These are phyloP conservation scores for Amphimallon solstitiale DNA, from an alignment of 2,888 invertebrate genomes.

Conservation along the genomic window DNA sequence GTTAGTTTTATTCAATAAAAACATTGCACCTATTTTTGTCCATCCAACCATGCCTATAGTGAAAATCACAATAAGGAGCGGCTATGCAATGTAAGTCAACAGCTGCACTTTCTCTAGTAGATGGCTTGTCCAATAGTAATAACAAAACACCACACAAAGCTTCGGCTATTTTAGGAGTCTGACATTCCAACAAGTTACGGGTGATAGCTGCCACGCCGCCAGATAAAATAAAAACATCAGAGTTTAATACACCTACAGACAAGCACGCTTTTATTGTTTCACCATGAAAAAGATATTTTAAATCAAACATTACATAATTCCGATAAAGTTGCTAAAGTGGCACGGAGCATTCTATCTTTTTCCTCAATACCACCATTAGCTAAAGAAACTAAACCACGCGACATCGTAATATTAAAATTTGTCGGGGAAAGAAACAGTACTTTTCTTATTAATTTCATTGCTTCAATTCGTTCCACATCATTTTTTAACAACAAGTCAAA, in stretches of 20 bases:
- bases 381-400: conserved; percentile 84
- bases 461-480: conserved; percentile 93
- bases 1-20: not conserved
- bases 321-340: conserved; percentile 87
- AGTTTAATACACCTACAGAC: conserved; percentile 78
- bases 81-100: conserved; percentile 88
- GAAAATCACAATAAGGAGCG: conserved; percentile 94
- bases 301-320: conserved; percentile 77
- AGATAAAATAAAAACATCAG: conserved; percentile 79
- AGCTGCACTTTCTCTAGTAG: conserved; percentile 77
- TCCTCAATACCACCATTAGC: conserved; percentile 83
- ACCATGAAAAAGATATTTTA: not conserved
- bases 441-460: conserved; percentile 83
- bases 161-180: conserved; percentile 90
- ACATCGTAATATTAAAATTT: conserved; percentile 78
- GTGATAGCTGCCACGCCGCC: conserved; percentile 87
- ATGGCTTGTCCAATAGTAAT: conserved; percentile 85
- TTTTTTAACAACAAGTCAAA: conserved; percentile 90
- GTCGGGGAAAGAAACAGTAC: conserved; percentile 73
- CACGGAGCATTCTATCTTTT: conserved; percentile 84
- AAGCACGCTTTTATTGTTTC: not conserved
- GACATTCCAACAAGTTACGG: conserved; percentile 84
- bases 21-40: conserved; percentile 75
- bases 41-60: conserved; percentile 77
- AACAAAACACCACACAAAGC: conserved; percentile 88